Conservation (phyloP, 2,888 invertebrate genomes). For the Polydrusus tereticollis region DNA sequence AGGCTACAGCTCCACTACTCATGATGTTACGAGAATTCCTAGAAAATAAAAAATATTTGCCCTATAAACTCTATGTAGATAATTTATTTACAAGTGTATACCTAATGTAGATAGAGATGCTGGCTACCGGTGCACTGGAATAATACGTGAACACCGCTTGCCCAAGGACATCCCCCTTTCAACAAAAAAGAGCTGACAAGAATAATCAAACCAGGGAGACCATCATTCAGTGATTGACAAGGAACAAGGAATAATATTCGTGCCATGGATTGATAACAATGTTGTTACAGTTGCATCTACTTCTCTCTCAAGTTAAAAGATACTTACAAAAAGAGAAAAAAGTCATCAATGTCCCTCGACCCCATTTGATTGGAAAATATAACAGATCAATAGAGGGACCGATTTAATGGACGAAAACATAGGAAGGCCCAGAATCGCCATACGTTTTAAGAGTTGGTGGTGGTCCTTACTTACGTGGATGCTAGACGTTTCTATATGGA, state of each 20-base stretch:
- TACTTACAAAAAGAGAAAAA: slow-evolving; percentile 12
- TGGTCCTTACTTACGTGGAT: slow-evolving; percentile 13
- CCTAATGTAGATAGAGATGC: slow-evolving; percentile 46
- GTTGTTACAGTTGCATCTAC: background rate
- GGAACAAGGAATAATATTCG: background rate
- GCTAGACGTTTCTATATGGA: slow-evolving; percentile 17
- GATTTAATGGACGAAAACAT: slow-evolving; percentile 18
- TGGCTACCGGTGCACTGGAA: slow-evolving; percentile 53
- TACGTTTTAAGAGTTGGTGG: slow-evolving; percentile 15
- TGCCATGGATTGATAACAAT: background rate
- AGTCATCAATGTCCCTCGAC: background rate
- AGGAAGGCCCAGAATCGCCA: background rate
- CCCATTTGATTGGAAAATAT: no score
- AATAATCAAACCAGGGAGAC: no score
- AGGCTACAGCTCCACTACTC: no score
- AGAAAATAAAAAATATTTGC: slow-evolving; percentile 30
- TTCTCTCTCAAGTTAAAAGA: background rate
- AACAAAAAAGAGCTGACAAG: background rate
- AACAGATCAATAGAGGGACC: no score
- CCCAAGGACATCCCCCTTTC: slow-evolving; percentile 35
- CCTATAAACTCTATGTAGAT: slow-evolving; percentile 53
- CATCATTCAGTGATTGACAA: no score
- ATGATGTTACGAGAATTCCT: no score
- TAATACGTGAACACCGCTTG: slow-evolving; percentile 48
- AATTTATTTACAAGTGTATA: slow-evolving; percentile 57